These are phyloP conservation scores for Folsomia candida DNA, from an alignment of 2,888 invertebrate genomes.

Conservation along the genomic window DNA sequence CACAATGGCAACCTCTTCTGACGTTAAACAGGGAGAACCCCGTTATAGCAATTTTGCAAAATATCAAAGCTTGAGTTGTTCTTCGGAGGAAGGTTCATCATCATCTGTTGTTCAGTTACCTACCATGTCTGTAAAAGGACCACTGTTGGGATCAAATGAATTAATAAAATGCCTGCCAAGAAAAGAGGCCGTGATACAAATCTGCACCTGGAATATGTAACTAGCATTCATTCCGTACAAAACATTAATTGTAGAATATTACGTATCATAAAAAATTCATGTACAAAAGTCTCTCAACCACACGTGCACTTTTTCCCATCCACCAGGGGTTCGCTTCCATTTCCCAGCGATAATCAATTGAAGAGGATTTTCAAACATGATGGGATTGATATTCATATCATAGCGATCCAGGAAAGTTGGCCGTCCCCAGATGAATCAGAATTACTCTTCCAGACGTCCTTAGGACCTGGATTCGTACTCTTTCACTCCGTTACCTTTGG, in stretches of 20 bases:
- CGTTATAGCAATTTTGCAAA: too few relatives aligned
- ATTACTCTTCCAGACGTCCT: slow-evolving; percentile 83
- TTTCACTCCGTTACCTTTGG: slow-evolving; percentile 82
- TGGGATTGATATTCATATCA: slow-evolving; percentile 73
- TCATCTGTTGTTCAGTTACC: not conserved
- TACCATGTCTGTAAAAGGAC: not conserved
- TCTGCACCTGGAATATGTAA: slow-evolving; percentile 89
- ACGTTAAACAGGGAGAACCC: not conserved
- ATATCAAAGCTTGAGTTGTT: too few relatives aligned
- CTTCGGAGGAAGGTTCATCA: not conserved
- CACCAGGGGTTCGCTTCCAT: slow-evolving; percentile 71
- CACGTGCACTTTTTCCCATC: too few relatives aligned
- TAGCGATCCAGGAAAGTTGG: slow-evolving; percentile 90
- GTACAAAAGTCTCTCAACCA: too few relatives aligned
- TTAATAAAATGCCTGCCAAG: slow-evolving; percentile 79
- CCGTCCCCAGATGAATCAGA: slow-evolving; percentile 87
- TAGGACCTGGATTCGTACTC: slow-evolving; percentile 89
- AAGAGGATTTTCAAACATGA: slow-evolving; percentile 46
- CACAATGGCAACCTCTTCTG: not conserved
- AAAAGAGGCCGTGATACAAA: slow-evolving; percentile 72
- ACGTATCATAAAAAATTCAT: too few relatives aligned
- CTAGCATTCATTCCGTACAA: not conserved
- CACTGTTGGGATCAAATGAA: slow-evolving; percentile 78
- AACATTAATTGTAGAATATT: too few relatives aligned
- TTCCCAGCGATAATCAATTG: slow-evolving; percentile 44